Conservation (phyloP, 2,113 vertebrate species). For the Gallinago undulata region DNA sequence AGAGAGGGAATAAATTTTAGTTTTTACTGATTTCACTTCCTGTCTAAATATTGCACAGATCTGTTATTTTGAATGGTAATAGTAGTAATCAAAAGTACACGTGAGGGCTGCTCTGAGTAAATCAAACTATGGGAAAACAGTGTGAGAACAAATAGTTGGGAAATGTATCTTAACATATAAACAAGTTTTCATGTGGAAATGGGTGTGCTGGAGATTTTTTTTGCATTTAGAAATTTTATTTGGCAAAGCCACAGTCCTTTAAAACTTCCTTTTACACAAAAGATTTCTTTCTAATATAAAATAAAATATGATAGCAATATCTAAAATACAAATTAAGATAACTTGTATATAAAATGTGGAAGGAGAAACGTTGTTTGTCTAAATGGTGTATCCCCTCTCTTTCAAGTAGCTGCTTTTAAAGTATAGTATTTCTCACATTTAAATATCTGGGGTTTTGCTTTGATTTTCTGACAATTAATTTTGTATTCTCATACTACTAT, state of each 20-base stretch:
- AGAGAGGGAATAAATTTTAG: not conserved
- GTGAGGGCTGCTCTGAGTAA: not conserved
- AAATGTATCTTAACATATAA: not conserved
- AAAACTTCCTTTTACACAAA: not conserved
- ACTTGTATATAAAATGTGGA: not conserved
- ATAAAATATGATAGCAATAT: not conserved
- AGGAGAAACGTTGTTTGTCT: not conserved
- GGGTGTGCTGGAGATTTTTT: not conserved
- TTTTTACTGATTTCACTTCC: not conserved
- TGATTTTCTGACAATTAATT: not conserved
- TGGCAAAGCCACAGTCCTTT: not conserved
- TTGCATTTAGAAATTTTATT: not conserved
- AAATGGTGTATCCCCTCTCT: not conserved
- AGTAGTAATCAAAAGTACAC: not conserved
- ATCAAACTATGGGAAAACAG: not conserved
- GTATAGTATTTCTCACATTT: not conserved
- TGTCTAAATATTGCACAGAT: not conserved
- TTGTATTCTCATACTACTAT: not conserved
- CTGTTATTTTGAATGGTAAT: not conserved
- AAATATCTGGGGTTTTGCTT: not conserved
- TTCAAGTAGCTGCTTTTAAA: not conserved
- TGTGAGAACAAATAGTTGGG: not conserved
- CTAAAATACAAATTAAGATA: not conserved
- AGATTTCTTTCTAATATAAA: not conserved
- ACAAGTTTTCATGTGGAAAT: not conserved